Conservation (phyloP, 2,113 vertebrate genomes). For the Dasyprocta punctata region DNA sequence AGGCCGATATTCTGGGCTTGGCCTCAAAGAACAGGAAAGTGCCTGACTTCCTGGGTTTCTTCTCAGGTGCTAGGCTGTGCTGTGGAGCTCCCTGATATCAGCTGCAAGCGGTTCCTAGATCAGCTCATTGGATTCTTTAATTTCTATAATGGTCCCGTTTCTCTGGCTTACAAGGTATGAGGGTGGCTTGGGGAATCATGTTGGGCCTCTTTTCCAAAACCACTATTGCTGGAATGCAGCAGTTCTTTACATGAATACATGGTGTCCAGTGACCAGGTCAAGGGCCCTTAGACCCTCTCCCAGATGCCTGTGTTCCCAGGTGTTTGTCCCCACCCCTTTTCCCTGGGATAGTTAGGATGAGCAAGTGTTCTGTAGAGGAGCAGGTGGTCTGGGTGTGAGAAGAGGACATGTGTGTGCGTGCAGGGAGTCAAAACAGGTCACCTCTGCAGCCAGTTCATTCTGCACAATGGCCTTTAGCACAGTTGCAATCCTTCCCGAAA, state of each 20-base stretch:
- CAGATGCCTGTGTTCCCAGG: background rate
- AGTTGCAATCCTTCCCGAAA: background rate
- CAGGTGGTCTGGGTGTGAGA: background rate
- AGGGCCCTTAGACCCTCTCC: background rate
- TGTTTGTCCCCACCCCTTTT: background rate
- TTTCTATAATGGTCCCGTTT: conserved; percentile 93
- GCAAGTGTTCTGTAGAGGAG: background rate
- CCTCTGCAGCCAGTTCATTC: background rate
- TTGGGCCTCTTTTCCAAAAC: background rate
- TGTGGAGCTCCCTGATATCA: conserved; percentile 91
- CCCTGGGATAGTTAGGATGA: background rate
- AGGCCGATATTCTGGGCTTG: background rate
- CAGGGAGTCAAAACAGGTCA: background rate
- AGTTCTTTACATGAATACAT: background rate
- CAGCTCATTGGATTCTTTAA: conserved; percentile 92
- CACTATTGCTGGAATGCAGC: rapidly evolving
- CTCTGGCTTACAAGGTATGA: conserved; percentile 90
- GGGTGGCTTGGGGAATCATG: rapidly evolving
- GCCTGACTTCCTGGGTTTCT: no score
- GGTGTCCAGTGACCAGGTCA: rapidly evolving
- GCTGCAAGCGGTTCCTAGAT: conserved; percentile 90
- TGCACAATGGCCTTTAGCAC: rapidly evolving
- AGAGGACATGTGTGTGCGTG: background rate
- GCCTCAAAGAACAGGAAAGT: background rate
- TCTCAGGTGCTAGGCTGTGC: conserved; percentile 93